Evolutionary conservation across 2,113 vertebrate genomes (phyloP), one percentile per base, ranked within the genome.

Genomic region (Callospermophilus lateralis): DNA sequence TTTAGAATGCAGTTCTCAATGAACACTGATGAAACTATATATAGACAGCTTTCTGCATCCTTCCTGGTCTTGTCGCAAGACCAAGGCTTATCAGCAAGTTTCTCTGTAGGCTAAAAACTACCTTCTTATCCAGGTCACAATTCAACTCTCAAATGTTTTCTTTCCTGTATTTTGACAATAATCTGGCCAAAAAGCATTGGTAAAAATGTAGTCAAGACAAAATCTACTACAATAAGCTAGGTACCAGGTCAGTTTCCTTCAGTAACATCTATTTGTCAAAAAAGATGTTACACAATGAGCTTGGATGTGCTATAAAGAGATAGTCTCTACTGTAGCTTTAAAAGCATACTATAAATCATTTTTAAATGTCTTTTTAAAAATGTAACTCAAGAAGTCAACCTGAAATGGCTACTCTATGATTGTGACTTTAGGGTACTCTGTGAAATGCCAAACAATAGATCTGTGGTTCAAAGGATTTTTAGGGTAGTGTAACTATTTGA

Each of bases 351-450:
- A 88, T 26, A 73, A 92, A 86, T 65, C 51, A 76, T 37, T 87
- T 84, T 88, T 78, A 19, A 73, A 87, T 65, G 16, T 58, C 55
- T 90, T n/a, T n/a, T 89, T 94, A 26, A 79, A 96, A 77, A 42
- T 68, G 37, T 74, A 91, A 88, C 1, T 6, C 58, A 94, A 65
- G 61, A 91, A 94, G 30, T 84, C 79, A 95, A 78, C 8, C 24
- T 90, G 26, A 73, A 94, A 93, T 65, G 22, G 7, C 45, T 37
- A 45, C 22, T 74, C 48, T 73, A 24, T 93, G 37, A 72, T 48
- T 83, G 1, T n/a, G 77, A 67, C 24, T 77, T 37, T n/a, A 81
- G 55, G 45, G 80, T 58, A 67, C 34, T 63, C 61, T 83, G 30
- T 19, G 22, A 72, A 63, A 83, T 20, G 20, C 9, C 55, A 79